These are phyloP conservation scores for Podotricha telesiphe DNA, from an alignment of 2,888 invertebrate species.

Conservation along the genomic window DNA sequence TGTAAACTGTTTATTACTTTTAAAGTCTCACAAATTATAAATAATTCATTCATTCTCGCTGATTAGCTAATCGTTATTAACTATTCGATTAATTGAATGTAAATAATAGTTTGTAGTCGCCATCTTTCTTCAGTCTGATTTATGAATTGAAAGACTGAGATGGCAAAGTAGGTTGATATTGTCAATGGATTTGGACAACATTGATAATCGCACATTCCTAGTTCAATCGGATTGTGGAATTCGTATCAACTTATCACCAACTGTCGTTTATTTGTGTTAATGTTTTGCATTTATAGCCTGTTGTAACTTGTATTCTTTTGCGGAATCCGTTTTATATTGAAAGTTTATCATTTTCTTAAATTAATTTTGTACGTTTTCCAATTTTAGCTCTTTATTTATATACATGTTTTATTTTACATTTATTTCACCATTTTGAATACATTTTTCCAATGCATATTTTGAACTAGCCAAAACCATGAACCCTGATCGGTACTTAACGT, in stretches of 20 bases:
- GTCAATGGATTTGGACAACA: slow-evolving; percentile 51
- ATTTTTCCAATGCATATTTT: neutral
- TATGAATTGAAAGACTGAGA: slow-evolving; percentile 78
- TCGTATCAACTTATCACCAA: slow-evolving; percentile 27
- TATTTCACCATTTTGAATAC: slow-evolving; percentile 36
- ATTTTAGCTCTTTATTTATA: slow-evolving; percentile 5
- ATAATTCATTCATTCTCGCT: neutral
- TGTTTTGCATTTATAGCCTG: slow-evolving; percentile 42
- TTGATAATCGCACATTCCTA: slow-evolving; percentile 59
- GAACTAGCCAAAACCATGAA: neutral
- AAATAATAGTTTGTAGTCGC: slow-evolving; percentile 46
- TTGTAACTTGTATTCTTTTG: slow-evolving; percentile 9
- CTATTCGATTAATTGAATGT: neutral
- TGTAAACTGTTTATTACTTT: neutral
- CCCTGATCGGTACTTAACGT: slow-evolving; percentile 62
- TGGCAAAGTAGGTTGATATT: slow-evolving; percentile 64
- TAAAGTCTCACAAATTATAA: neutral
- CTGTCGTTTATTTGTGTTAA: slow-evolving; percentile 38
- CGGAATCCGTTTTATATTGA: slow-evolving; percentile 11
- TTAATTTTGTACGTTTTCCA: slow-evolving; percentile 14
- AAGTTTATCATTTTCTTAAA: slow-evolving; percentile 3
- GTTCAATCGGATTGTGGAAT: slow-evolving; percentile 27
- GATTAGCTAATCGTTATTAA: neutral
- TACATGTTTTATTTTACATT: slow-evolving; percentile 1
- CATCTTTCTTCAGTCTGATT: slow-evolving; percentile 51